A percentile compares a stretch with the other conserved stretches of the same genome.
Conservation (phyloP, 2,113 vertebrate genomes). For the Scomber japonicus region DNA sequence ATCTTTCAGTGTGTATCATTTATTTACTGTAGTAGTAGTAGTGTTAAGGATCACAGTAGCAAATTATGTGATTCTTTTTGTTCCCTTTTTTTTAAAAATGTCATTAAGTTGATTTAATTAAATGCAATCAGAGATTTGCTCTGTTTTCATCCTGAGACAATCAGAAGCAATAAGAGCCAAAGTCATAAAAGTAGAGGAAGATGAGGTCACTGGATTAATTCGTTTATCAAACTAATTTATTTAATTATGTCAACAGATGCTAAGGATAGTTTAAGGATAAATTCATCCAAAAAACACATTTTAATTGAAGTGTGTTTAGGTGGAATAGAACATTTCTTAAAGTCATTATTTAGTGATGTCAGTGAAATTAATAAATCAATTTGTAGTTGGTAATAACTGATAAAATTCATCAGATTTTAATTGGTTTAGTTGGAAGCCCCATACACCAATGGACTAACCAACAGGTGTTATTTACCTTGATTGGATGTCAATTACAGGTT, state of each 20-base stretch:
- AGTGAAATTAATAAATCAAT: neutral
- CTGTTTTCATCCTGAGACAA: no score
- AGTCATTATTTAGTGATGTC: neutral
- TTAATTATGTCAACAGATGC: no score
- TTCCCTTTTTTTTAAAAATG: neutral
- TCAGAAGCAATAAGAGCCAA: no score
- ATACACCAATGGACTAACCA: neutral
- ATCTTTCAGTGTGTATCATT: slow-evolving; percentile 43
- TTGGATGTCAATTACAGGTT: neutral
- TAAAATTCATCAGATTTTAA: neutral
- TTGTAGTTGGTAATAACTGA: neutral
- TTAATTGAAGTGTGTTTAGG: neutral
- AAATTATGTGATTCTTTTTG: neutral
- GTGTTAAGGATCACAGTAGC: neutral
- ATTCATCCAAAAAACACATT: no score
- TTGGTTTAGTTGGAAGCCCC: neutral
- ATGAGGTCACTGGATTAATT: no score
- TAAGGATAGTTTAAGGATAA: no score
- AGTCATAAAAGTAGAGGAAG: no score
- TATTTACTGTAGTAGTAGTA: neutral
- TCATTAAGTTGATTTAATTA: neutral
- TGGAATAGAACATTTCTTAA: neutral
- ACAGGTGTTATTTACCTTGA: neutral
- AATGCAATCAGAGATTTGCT: neutral
- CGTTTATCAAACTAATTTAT: no score